Percentiles rank a stretch among this genome's conserved stretches.
These are phyloP conservation scores for Helleia helle DNA, from an alignment of 2,888 invertebrate species.

Conservation along the genomic window DNA sequence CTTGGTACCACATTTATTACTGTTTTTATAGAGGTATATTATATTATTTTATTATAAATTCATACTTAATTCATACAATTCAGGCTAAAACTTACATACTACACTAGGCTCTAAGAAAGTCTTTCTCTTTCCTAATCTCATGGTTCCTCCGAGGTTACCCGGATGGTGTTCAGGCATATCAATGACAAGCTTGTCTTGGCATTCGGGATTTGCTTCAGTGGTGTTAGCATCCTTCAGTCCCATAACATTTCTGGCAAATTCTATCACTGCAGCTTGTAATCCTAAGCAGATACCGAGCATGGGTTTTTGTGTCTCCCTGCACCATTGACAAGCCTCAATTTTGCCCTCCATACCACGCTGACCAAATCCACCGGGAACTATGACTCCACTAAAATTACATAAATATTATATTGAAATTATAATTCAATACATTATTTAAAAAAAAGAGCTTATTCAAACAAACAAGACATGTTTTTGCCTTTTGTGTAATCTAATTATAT, in stretches of 20 bases:
- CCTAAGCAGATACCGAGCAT: slow-evolving; percentile 98
- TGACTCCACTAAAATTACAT: slow-evolving; percentile 83
- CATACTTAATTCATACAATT: neutral
- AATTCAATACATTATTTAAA: no score
- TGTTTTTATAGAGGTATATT: no score
- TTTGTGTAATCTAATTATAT: no score
- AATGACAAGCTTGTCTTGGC: slow-evolving; percentile 87
- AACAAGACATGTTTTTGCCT: no score
- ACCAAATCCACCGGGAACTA: slow-evolving; percentile 99
- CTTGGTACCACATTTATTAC: neutral
- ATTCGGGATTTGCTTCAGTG: slow-evolving; percentile 86
- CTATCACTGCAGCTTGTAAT: slow-evolving; percentile 96
- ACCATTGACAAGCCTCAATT: slow-evolving; percentile 94
- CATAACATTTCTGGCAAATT: slow-evolving; percentile 92
- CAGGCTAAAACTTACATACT: slow-evolving; percentile 70
- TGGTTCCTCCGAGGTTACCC: slow-evolving; percentile 96
- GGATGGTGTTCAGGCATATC: slow-evolving; percentile 99
- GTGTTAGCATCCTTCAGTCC: slow-evolving; percentile 85
- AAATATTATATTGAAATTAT: neutral
- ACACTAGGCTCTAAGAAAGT: slow-evolving; percentile 83
- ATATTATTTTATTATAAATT: no score
- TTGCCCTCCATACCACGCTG: slow-evolving; percentile 96
- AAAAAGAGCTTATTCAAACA: no score
- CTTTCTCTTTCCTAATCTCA: slow-evolving; percentile 95
- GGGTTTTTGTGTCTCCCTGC: slow-evolving; percentile 90